Base-by-base conservation (phyloP, 1,140 invertebrate genomes). In the Mya arenaria region DNA sequence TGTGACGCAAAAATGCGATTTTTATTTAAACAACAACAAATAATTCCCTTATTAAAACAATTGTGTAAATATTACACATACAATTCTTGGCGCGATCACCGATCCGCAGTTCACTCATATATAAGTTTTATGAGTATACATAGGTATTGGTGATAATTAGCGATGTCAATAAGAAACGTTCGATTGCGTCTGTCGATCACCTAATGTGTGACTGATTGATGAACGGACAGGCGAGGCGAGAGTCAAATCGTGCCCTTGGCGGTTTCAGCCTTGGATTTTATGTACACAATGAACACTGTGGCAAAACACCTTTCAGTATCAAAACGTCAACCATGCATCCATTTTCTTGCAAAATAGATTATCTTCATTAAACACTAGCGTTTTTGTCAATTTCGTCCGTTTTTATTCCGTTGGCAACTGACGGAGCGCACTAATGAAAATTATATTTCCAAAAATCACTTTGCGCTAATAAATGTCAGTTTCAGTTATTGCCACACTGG, bases 101-200 rank as follows among this genome's bases (percentile, higher is more conserved):
- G 17, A 52, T 52, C n/a, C 48, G 25, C 48, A 3, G 48, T 1
- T 52, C 48, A 52, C 17, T 52, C 48, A 1, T n/a, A 52, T 52
- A 52, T 52, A 52, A 17, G 8, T 52, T n/a, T 52, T 23, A 52
- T 23, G 17, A 52, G 48, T 23, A 23, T 52, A n/a, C 25, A 17
- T 17, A 52, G 17, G 25, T 17, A 17, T 52, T n/a, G 48, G 48
- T 63, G 56, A 63, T 75, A 44, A 75, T 56, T 75, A 75, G 1
- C 25, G 32, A 23, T 75, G 73, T 75, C 73, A 75, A 65, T 65
- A 30, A 3, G 15, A 15, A 36, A 62, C 58, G 73, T 75, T 75
- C 62, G 32, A 41, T 63, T 75, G 63, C 62, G 60, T 65, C 62
- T 41, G 15, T 44, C 56, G 48, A 63, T 75, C 73, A 75, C 73